Evolutionary conservation across 2,113 vertebrate species (phyloP), one percentile per base, ranked within the genome.

Genomic region (Xiphorhynchus elegans): DNA sequence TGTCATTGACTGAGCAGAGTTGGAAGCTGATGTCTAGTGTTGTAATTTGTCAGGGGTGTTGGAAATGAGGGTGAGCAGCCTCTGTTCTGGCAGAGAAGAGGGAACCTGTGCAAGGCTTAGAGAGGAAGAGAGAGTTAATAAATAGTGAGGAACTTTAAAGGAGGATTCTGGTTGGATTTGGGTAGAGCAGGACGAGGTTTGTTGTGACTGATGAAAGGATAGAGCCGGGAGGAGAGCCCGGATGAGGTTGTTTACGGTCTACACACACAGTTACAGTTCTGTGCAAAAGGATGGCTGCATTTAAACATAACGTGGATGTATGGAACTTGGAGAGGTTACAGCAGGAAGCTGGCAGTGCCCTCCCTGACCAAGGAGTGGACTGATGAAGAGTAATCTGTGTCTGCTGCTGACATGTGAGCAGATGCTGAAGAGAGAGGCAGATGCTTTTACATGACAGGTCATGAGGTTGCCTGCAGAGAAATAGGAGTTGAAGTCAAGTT

Each of bases 131-230:
- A 62, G 80, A 46, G 44, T 75, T 87, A 87, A 62, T 49, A 75
- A 87, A 49, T 11, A 64, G 52, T 0, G 6, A 84, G 84, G 52
- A 70, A 74, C 89, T 94, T 86, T 68, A n/a, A 55, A 90, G 73
- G 80, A 92, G 60, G 62, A 53, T 84, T 87, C 80, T 92, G 80
- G 24, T 24, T 77, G 91, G 56, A 49, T 95, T 92, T 87, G 64
- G 55, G 44, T 31, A 69, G 80, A 93, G 73, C 76, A 78, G 55
- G 89, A 81, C 0, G 2, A 80, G 64, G 60, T 84, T 95, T 84
- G 63, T 87, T 56, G 25, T 58, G 73, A 67, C 44, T 79, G 64
- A 53, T 35, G 87, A 77, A 39, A 93, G 60, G 60, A 77, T 50
- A 21, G 59, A 87, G 76, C 60, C 17, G 68, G 9, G 39, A 92